These are phyloP conservation scores for Boulengeromyrus knoepffleri DNA, from an alignment of 2,113 vertebrate genomes.

Conservation along the genomic window DNA sequence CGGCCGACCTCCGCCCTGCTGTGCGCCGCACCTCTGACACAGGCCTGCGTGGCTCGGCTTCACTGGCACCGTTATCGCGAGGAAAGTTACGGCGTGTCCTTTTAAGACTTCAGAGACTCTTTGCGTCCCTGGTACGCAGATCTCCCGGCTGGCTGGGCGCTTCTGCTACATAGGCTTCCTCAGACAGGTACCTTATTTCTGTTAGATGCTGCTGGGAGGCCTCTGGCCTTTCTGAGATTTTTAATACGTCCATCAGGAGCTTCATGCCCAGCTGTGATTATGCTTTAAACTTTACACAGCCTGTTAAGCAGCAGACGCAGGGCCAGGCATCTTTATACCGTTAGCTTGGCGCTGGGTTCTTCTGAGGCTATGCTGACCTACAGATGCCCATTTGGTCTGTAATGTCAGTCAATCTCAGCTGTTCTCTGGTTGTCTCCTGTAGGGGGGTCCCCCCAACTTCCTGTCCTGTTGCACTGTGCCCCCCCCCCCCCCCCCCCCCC, in stretches of 20 bases:
- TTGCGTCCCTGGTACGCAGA: not conserved
- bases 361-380: not conserved
- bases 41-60: not conserved
- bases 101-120: not conserved
- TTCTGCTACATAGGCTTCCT: not conserved
- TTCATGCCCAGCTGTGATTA: not conserved
- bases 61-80: not conserved
- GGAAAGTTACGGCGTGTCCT: not conserved
- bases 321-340: not conserved
- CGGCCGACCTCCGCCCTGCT: not conserved
- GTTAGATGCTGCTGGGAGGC: not conserved
- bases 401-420: not conserved
- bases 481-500: not conserved
- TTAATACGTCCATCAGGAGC: not conserved
- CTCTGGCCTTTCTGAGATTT: not conserved
- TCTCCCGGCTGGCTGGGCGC: not conserved
- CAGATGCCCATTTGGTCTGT: not conserved
- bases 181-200: not conserved
- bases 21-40: not conserved
- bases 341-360: not conserved
- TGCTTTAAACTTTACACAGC: not conserved
- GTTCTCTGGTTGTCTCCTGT: not conserved
- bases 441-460: not conserved
- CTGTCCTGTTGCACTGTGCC: not conserved
- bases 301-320: not conserved